phyloP scores from a whole-genome alignment of 1,140 invertebrate species.

The Nasonia giraulti region DNA sequence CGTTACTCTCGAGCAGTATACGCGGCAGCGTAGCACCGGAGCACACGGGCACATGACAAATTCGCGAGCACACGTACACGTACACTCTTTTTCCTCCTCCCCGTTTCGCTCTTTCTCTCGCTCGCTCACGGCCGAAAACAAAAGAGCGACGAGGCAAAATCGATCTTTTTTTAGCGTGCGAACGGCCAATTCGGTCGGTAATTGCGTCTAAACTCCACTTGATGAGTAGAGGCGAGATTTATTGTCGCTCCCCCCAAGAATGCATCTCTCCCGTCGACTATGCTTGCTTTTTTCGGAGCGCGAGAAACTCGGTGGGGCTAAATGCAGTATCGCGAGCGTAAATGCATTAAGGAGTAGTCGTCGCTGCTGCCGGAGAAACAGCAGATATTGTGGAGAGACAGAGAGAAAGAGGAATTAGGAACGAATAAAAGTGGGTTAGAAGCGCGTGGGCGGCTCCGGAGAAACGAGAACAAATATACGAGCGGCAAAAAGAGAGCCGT shows the following conservation, averaged over 20 bases:
- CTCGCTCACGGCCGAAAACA: not conserved
- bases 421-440: conserved; percentile 26
- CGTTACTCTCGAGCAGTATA: not conserved
- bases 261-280: not conserved
- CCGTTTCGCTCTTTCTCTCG: no score
- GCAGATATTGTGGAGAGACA: not conserved
- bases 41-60: not conserved
- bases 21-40: not conserved
- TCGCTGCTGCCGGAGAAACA: not conserved
- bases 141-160: not conserved
- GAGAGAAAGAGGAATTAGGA: conserved; percentile 24
- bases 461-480: conserved; percentile 22
- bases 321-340: conserved; percentile 35
- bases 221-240: conserved; percentile 38
- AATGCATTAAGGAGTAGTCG: conserved; percentile 23
- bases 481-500: not conserved
- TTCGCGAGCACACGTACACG: no score
- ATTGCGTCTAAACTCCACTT: conserved; percentile 44
- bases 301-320: not conserved
- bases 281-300: not conserved
- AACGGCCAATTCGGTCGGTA: conserved; percentile 39
- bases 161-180: conserved; percentile 41
- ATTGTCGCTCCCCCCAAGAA: conserved; percentile 30
- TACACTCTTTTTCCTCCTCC: no score
- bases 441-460: not conserved